A percentile compares a stretch with the other conserved stretches of the same genome.
These are phyloP conservation scores for Chrysolina haemoptera DNA, from an alignment of 2,888 invertebrate genomes.

Conservation along the genomic window DNA sequence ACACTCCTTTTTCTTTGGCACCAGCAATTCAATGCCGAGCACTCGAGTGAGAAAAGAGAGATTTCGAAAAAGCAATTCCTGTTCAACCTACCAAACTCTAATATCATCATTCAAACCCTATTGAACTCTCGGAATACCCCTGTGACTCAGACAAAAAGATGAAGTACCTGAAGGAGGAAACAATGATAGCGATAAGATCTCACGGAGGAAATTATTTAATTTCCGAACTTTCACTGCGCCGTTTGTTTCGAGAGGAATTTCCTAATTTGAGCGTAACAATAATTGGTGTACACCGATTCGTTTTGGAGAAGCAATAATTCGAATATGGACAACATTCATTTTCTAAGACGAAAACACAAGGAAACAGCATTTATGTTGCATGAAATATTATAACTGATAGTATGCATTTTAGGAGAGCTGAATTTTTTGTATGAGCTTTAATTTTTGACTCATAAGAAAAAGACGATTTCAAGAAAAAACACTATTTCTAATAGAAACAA, in stretches of 20 bases:
- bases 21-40: neutral
- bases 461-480: too few relatives aligned
- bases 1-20: neutral
- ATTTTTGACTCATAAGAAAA: too few relatives aligned
- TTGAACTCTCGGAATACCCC: neutral
- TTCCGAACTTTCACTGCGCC: constrained; percentile 11
- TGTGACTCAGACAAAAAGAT: constrained; percentile 4
- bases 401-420: too few relatives aligned
- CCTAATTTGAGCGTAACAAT: neutral
- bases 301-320: neutral
- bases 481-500: too few relatives aligned
- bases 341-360: too few relatives aligned
- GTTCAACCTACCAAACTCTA: neutral
- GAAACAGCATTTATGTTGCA: too few relatives aligned
- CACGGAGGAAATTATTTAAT: constrained; percentile 6
- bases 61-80: neutral
- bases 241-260: neutral
- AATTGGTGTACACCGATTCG: neutral
- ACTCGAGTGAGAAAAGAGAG: neutral
- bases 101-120: neutral
- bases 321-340: too few relatives aligned
- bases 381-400: too few relatives aligned
- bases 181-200: constrained; percentile 2
- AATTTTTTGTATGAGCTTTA: too few relatives aligned
- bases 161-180: constrained; percentile 13